These are phyloP conservation scores for Sebastes aleutianus DNA, from an alignment of 2,797 vertebrate genomes.

Conservation along the genomic window DNA sequence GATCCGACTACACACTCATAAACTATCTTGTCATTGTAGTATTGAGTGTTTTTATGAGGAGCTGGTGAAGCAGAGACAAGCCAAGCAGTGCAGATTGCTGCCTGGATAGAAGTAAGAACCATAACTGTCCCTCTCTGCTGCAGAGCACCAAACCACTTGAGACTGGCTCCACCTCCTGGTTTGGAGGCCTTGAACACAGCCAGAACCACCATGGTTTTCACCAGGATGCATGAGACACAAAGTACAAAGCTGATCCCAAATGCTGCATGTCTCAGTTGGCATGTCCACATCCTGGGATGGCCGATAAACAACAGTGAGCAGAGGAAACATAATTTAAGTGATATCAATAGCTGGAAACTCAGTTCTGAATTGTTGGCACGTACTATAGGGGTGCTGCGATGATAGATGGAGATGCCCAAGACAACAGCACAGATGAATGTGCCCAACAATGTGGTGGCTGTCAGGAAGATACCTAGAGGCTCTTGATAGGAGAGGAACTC, in stretches of 20 bases:
- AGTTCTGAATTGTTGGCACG: no score
- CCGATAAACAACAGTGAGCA: no score
- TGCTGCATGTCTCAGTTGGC: no score
- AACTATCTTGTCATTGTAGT: conserved; percentile 69
- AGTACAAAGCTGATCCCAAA: not conserved
- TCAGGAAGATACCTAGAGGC: conserved; percentile 57
- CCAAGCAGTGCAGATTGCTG: conserved; percentile 57
- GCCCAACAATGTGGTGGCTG: conserved; percentile 55
- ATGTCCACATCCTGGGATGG: no score
- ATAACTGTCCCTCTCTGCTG: conserved; percentile 73
- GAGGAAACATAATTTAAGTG: no score
- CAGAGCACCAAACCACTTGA: conserved; percentile 70
- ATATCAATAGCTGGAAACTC: no score
- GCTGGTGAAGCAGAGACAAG: conserved; percentile 59
- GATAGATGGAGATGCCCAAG: no score
- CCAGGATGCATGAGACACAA: conserved; percentile 60
- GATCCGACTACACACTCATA: conserved; percentile 72
- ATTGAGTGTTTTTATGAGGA: conserved; percentile 67
- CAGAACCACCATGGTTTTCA: conserved; percentile 60
- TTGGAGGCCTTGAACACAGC: conserved; percentile 49
- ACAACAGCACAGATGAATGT: conserved; percentile 37
- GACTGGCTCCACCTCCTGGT: conserved; percentile 51
- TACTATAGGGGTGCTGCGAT: no score
- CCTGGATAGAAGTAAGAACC: conserved; percentile 55
- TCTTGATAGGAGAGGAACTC: conserved; percentile 74